Base-by-base conservation (phyloP, 2,888 invertebrate genomes). In the Platyscelio sp. region DNA sequence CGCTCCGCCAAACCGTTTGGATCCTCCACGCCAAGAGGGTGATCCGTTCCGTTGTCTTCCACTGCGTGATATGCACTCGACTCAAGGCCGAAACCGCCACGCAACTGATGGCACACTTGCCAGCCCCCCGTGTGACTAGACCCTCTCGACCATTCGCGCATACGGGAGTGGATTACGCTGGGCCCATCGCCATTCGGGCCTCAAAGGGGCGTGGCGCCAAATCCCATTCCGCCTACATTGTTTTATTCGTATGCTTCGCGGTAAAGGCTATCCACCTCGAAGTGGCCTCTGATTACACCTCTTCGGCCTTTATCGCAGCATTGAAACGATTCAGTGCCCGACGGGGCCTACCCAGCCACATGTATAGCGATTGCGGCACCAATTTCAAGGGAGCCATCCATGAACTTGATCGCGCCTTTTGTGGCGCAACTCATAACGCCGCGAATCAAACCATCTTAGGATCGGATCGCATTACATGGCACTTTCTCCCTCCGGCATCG, bases 401-500 rank as follows among this genome's bases (percentile, higher is more conserved):
- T 1, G 84, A 84, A 38, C 60, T 85, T 33, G 33, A 33, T 33
- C 33, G 9, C 33, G 5, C 33, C 33, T 33, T 33, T 33, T 9
- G 33, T 33, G 33, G 9, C 9, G 33, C 33, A 7, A 33, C 9
- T 33, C 5, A 33, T 33, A 33, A 33, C 33, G 33, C 33, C 33
- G 33, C 33, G 5, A 33, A 33, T 9, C 33, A 33, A 5, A 33
- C 33, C 9, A 33, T 33, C 9, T 33, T 33, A 9, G 33, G 33
- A 5, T 33, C 33, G 33, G 33, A 33, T 20, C 54, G 20, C 15
- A n/a, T 90, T 5, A 51, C 79, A 9, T 93, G 92, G 92, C 85
- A 91, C 27, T 93, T 92, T 71, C 90, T 88, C 22, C 91, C 92
- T 4, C 90, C 91, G 5, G 70, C 72, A 29, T 86, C 90, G 5